Base-by-base conservation (phyloP, 2,888 invertebrate genomes). In the Aleiodes alternator region DNA sequence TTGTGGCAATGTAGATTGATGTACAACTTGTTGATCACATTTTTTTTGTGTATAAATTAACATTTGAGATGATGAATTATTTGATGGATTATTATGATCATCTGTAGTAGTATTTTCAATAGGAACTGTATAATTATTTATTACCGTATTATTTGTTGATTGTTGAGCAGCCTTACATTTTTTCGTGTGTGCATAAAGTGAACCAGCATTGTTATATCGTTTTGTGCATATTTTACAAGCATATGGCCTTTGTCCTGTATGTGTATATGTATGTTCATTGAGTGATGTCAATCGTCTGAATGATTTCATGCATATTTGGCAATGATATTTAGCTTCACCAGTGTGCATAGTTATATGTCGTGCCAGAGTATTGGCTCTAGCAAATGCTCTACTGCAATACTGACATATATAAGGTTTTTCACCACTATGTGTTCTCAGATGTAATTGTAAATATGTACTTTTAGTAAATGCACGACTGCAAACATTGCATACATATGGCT, bases 291-390 rank as follows among this genome's bases (percentile, higher is more conserved):
- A 78, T 50, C 88, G 80, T 74, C 88, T 82, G 70, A 88, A 88
- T 0, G 87, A 87, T 69, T 88, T 88, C 78, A 82, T 83, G 76
- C 88, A 88, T 69, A 88, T 87, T 73, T 87, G 85, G 77, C 88
- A 88, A 61, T 87, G 86, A 79, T 88, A 88, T 69, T 88, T 88
- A 1, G 88, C 88, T 59, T 88, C 88, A 1, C 88, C 88, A 3
- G 88, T 88, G 43, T 88, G 88, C 87, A 88, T 87, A 2, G 88
- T 88, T 72, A 88, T 86, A 68, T 88, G 88, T n/a, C 88, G 79
- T 3, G 88, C 88, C 57, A 88, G 79, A 1, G 88, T 88, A 68
- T 88, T 88, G 0, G 88, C 88, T 16, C 88, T 81, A 0, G 88
- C 88, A 68, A 88, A 88, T 1, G 88, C 86, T 57, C 86, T 80